Base-by-base conservation (phyloP, 37 sponge, comb jelly and placozoan genomes). In the Chondrilla cf. caribensis region DNA sequence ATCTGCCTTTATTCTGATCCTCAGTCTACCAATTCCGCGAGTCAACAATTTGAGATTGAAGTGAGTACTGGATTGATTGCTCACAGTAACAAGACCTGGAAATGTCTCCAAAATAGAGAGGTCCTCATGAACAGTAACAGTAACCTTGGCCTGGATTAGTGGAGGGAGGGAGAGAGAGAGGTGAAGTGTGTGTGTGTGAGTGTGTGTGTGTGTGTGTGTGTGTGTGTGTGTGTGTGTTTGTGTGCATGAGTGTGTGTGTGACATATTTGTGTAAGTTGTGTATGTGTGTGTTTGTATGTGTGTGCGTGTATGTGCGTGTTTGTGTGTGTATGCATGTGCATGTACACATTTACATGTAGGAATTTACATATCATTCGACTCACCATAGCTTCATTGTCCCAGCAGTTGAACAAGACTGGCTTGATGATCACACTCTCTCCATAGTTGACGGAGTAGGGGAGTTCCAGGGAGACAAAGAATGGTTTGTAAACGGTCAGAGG, bases 391-490 rank as follows among this genome's bases (percentile, higher is more conserved):
- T 47, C 26, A 0, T 59, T 58, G 26, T n/a, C 58, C 57, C 51
- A 43, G 35, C 79, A 88, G 80, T 79, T 73, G 84, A 88, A 88
- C 36, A 88, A 44, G 26, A 88, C 31, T 24, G 84, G 84, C 24
- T 36, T 70, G 73, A 88, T 55, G 43, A 79, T 68, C 0, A 88
- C 84, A 22, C 70, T 59, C 73, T 88, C 88, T 29, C 80, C 84
- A 83, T 79, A 88, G 73, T 83, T 88, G 44, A 88, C 44, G 29
- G 83, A 82, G 80, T 58, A 88, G 39, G 88, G 88, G 19, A 88
- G 84, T 37, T 88, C 88, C 21, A 88, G 71, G 33, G 88, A 88
- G 33, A 79, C 84, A 88, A 88, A 88, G 80, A 88, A 83, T 37
- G 38, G 39, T 38, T 88, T 88, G 62, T 26, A 38, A 51, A 83